A percentile compares a stretch with the other conserved stretches of the same genome.
Evolutionary conservation across 2,888 invertebrate species (phyloP).

Genomic region (Pachliopta kotzebuea): DNA sequence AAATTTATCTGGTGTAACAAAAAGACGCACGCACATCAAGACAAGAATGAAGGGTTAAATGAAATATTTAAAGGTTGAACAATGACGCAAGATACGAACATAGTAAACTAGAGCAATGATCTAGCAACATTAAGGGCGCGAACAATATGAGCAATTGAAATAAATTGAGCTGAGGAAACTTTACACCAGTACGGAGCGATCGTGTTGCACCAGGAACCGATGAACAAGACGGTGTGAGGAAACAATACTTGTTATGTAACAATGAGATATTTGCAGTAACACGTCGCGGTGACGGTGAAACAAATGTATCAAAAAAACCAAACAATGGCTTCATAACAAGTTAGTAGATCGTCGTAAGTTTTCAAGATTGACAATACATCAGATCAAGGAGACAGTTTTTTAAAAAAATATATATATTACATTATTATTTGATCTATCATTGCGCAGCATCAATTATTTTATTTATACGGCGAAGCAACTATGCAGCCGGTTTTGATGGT

Average conservation of each 20-base stretch:
- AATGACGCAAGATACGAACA: conserved; percentile 3
- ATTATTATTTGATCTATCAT: too few relatives aligned
- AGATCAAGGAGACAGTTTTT: too few relatives aligned
- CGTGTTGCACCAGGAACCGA: conserved; percentile 3
- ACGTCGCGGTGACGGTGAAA: conserved; percentile 9
- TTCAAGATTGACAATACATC: not conserved
- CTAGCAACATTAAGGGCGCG: conserved; percentile 3
- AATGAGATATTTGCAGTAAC: not conserved
- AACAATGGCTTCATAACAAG: conserved; percentile 19
- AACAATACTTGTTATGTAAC: conserved; percentile 16
- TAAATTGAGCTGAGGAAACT: conserved; percentile 16
- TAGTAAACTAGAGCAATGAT: conserved; percentile 8
- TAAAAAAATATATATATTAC: too few relatives aligned
- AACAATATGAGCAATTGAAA: conserved; percentile 23
- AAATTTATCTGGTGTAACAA: too few relatives aligned
- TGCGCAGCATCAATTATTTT: too few relatives aligned
- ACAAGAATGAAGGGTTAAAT: too few relatives aligned
- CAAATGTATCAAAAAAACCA: conserved; percentile 13
- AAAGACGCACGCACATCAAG: too few relatives aligned
- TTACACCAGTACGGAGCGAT: conserved; percentile 1
- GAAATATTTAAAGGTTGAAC: not conserved
- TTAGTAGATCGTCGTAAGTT: conserved; percentile 2
- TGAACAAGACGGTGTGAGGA: not conserved
- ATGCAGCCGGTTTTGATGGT: too few relatives aligned
- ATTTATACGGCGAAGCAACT: too few relatives aligned